Evolutionary conservation across 1,140 invertebrate species (phyloP).

Genomic region (Drosophila suzukii): DNA sequence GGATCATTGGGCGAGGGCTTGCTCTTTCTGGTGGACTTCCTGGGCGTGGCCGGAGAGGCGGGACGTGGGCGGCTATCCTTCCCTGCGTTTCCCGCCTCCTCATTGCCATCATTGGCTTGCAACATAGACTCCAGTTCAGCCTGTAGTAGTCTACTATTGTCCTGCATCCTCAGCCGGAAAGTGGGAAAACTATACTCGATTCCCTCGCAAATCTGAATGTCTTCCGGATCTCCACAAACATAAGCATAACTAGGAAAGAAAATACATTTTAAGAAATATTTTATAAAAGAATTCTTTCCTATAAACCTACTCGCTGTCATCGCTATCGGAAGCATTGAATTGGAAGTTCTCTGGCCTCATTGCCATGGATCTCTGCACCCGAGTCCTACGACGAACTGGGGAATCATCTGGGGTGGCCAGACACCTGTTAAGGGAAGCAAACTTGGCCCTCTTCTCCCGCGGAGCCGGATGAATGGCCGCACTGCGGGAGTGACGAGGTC

Average conservation of each 20-base stretch:
- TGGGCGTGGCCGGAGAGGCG: constrained; percentile 6
- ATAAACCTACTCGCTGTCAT: constrained; percentile 52
- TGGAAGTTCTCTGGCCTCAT: constrained; percentile 10
- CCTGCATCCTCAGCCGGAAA: constrained; percentile 77
- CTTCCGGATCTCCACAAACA: constrained; percentile 67
- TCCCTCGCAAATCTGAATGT: constrained; percentile 74
- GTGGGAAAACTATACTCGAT: constrained; percentile 82
- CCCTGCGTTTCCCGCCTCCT: neutral
- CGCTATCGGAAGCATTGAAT: constrained; percentile 53
- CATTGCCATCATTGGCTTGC: constrained; percentile 34
- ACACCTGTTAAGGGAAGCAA: constrained; percentile 43
- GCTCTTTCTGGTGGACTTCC: constrained; percentile 37
- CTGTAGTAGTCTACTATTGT: constrained; percentile 58
- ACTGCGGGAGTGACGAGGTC: constrained; percentile 74
- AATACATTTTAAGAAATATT: neutral
- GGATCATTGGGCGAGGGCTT: constrained; percentile 72
- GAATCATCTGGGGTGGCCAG: constrained; percentile 19
- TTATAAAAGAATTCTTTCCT: rapidly evolving
- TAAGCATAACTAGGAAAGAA: constrained; percentile 57
- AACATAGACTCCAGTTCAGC: constrained; percentile 65
- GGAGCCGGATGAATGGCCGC: constrained; percentile 67
- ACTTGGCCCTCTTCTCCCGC: constrained; percentile 70
- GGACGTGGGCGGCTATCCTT: neutral
- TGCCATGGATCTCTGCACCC: constrained; percentile 23
- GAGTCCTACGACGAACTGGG: constrained; percentile 5